These are phyloP conservation scores for Grus americana DNA, from an alignment of 2,113 vertebrate species.

Conservation along the genomic window DNA sequence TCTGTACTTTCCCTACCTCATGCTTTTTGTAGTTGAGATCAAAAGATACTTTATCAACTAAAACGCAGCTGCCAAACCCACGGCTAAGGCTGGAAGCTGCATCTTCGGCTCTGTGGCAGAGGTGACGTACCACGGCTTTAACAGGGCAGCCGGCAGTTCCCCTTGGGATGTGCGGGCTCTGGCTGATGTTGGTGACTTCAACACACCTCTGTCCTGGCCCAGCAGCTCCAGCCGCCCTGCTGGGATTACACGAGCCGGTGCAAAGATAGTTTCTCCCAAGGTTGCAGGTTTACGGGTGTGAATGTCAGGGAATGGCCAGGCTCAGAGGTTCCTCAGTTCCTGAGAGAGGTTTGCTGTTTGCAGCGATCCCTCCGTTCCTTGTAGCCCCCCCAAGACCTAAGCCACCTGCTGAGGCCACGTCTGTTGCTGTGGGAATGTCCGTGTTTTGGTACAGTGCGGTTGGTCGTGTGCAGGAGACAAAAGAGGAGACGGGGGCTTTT, in stretches of 20 bases:
- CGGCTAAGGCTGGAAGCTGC: neutral
- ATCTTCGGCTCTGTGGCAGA: neutral
- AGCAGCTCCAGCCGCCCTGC: neutral
- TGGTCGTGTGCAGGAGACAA: neutral
- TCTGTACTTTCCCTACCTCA: neutral
- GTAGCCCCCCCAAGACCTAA: neutral
- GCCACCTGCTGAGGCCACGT: neutral
- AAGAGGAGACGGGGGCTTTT: neutral
- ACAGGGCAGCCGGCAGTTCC: neutral
- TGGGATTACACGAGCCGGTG: neutral
- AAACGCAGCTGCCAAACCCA: neutral
- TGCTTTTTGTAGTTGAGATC: neutral
- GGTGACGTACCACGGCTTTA: neutral
- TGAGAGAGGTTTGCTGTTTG: neutral
- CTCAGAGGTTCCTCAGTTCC: neutral
- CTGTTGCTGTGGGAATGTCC: neutral
- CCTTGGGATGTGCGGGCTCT: neutral
- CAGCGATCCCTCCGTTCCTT: neutral
- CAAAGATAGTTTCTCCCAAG: neutral
- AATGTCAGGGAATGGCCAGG: neutral
- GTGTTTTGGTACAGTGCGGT: neutral
- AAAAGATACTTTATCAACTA: neutral
- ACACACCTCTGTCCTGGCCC: neutral
- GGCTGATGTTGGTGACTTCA: neutral
- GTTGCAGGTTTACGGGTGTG: neutral